phyloP scores from a whole-genome alignment of 2,888 invertebrate genomes.

The Encarsia formosa region DNA sequence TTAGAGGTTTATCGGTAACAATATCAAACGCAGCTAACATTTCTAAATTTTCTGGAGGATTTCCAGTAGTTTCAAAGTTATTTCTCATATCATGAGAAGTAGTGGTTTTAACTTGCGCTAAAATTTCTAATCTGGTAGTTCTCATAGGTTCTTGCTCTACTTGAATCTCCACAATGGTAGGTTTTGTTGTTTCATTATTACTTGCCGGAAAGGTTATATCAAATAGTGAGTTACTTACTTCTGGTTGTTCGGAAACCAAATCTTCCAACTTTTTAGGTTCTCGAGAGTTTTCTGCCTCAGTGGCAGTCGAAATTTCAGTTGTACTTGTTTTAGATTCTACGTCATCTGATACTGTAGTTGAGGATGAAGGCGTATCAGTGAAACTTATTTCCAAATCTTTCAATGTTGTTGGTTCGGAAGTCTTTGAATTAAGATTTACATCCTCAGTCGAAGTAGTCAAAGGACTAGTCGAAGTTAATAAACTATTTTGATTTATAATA shows the following conservation, averaged over 20 bases:
- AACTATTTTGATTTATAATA: slow-evolving; percentile 8
- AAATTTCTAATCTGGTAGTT: slow-evolving; percentile 14
- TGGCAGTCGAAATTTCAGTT: background rate
- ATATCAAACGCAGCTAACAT: background rate
- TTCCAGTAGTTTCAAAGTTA: slow-evolving; percentile 3
- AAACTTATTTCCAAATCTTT: background rate
- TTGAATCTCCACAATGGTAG: slow-evolving; percentile 10
- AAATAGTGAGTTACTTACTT: slow-evolving; percentile 24
- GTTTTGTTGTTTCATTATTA: slow-evolving; percentile 18
- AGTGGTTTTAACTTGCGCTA: slow-evolving; percentile 20
- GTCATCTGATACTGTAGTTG: background rate
- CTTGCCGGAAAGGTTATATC: slow-evolving; percentile 11
- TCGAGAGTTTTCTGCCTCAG: slow-evolving; percentile 2
- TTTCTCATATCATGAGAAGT: slow-evolving; percentile 1
- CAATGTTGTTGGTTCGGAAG: background rate
- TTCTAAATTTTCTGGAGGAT: slow-evolving; percentile 3
- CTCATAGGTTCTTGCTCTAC: slow-evolving; percentile 5
- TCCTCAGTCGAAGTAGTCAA: background rate
- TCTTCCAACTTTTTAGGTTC: slow-evolving; percentile 14
- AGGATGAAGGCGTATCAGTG: background rate
- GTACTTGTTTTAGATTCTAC: background rate
- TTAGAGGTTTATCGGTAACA: too few species aligned
- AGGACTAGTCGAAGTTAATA: slow-evolving; percentile 9
- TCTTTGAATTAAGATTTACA: background rate
- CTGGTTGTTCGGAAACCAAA: slow-evolving; percentile 1